Conservation (phyloP, 2,797 vertebrate species). For the Melanotaenia nigrans region DNA sequence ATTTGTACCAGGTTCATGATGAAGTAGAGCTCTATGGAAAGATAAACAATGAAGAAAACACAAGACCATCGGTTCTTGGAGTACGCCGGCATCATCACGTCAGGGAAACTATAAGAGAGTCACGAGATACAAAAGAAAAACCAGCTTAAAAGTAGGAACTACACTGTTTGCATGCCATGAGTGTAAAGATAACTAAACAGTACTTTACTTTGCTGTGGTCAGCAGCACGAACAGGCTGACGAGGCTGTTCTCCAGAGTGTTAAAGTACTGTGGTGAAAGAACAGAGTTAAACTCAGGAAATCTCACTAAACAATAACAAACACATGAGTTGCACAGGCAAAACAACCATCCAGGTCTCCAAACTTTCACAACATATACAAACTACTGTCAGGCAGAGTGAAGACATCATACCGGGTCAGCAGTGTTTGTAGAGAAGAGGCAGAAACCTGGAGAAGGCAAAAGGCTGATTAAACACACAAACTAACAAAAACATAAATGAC, state of each 20-base stretch:
- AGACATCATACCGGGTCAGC: slow-evolving; percentile 89
- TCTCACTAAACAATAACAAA: slow-evolving; percentile 23
- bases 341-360: slow-evolving; percentile 7
- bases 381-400: slow-evolving; percentile 18
- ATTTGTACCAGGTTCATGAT: slow-evolving; percentile 93
- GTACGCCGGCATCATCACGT: slow-evolving; percentile 99
- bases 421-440: slow-evolving; percentile 93
- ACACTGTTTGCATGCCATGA: slow-evolving; percentile 14
- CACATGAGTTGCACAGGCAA: slow-evolving; percentile 11
- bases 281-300: slow-evolving; percentile 44
- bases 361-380: slow-evolving; percentile 25
- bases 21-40: slow-evolving; percentile 99
- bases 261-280: slow-evolving; percentile 89
- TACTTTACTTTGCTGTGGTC: slow-evolving; percentile 96
- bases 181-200: slow-evolving; percentile 14
- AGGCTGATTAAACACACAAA: slow-evolving; percentile 16
- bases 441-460: slow-evolving; percentile 86
- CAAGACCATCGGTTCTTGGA: slow-evolving; percentile 95
- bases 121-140: slow-evolving; percentile 13
- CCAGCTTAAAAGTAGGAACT: slow-evolving; percentile 36
- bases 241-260: slow-evolving; percentile 94
- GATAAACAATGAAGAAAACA: slow-evolving; percentile 98
- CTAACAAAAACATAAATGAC: neutral
- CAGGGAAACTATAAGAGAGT: slow-evolving; percentile 89
- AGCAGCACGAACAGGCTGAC: slow-evolving; percentile 96